Evolutionary conservation across 2,888 invertebrate species (phyloP).

Genomic region (Aromia moschata): DNA sequence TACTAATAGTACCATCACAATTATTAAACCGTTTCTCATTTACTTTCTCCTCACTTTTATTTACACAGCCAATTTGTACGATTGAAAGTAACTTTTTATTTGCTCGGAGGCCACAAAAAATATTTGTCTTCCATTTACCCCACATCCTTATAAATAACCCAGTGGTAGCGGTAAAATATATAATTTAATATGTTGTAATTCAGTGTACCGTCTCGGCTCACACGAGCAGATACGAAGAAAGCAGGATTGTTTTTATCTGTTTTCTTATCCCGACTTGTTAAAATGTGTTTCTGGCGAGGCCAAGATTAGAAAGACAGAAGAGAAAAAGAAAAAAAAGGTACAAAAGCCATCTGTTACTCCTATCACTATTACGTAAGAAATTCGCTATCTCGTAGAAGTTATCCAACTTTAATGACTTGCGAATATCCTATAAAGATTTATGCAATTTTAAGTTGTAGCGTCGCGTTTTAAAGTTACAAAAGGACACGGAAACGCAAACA

Average conservation of each 20-base stretch:
- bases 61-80: too few relatives aligned
- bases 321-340: neutral
- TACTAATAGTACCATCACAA: too few relatives aligned
- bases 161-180: too few relatives aligned
- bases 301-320: conserved; percentile 3
- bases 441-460: neutral
- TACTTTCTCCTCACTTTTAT: too few relatives aligned
- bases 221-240: neutral
- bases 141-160: too few relatives aligned
- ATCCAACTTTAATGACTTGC: neutral
- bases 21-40: too few relatives aligned
- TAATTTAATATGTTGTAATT: too few relatives aligned
- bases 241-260: conserved; percentile 1
- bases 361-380: conserved; percentile 2
- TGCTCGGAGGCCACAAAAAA: too few relatives aligned
- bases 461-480: too few relatives aligned
- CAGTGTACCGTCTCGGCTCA: neutral
- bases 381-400: neutral
- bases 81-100: too few relatives aligned
- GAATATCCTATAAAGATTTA: neutral
- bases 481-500: too few relatives aligned
- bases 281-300: neutral
- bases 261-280: neutral
- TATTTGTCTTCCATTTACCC: too few relatives aligned
- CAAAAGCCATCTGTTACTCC: neutral